Evolutionary conservation across 2,113 vertebrate species (phyloP), one percentile per base, ranked within the genome.

Genomic region (Hemibagrus wyckioides): DNA sequence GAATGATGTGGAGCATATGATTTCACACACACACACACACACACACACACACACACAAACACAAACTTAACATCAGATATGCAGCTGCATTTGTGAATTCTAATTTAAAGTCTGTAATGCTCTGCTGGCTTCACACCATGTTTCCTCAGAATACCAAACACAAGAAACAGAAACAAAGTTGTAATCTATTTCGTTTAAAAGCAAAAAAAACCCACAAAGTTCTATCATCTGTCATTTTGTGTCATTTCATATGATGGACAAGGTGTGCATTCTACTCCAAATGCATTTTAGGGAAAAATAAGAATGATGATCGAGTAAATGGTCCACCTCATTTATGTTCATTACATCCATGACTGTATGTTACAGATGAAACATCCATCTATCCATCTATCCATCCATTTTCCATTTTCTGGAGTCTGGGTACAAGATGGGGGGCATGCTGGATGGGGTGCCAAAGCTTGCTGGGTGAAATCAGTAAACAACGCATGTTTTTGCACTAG

Each of bases 21-120:
- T 36, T 15, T 33, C n/a, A 19, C n/a, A 54, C 50, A 33, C 76
- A 54, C 50, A 10, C 14, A 15, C 76, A 52, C 76, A 79, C 50
- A 33, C 48, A n/a, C 44, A 39, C 25, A 28, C 44, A 50, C 75
- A 77, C 75, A 77, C 28, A 52, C n/a, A 41, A 4, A 71, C 33
- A 41, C 33, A 69, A 15, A 21, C 67, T 36, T 71, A 71, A 76
- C 14, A 11, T 44, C 44, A 48, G 39, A 28, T 75, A 52, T 77
- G 28, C 76, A 81, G 33, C 77, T 80, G 77, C 30, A 80, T 80
- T 79, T 54, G 76, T 80, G 8, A 56, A 36, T 81, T 81, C 33
- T 59, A 59, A 81, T 81, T 81, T 59, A 39, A 81, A 57, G 19
- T 80, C 54, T 81, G 79, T 15, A 81, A 41, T 56, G 77, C 77